Percentiles rank a stretch among this genome's conserved stretches.
phyloP scores from a whole-genome alignment of 2,797 vertebrate genomes.

The Squalus acanthias region DNA sequence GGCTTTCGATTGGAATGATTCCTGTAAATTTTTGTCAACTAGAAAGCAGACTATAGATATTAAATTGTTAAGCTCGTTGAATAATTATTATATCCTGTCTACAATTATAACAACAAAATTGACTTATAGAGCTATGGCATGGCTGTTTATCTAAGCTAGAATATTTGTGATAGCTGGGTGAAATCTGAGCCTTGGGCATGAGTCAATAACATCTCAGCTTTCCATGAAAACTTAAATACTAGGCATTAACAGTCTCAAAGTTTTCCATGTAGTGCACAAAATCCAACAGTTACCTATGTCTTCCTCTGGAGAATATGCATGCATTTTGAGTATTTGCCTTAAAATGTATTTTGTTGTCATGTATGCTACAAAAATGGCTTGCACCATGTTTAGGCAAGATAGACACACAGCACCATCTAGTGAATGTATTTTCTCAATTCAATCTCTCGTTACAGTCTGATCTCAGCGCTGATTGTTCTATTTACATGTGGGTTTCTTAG shows the following conservation, averaged over 20 bases:
- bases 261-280: not conserved
- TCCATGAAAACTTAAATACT: not conserved
- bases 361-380: not conserved
- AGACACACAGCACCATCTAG: constrained; percentile 16
- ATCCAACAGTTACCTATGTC: not conserved
- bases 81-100: not conserved
- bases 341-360: not conserved
- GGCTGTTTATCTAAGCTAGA: not conserved
- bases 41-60: not conserved
- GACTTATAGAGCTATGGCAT: not conserved
- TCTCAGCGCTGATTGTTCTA: not conserved
- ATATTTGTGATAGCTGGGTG: not conserved
- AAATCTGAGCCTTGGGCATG: not conserved
- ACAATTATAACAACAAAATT: not conserved
- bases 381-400: not conserved
- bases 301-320: not conserved
- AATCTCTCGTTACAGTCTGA: not conserved
- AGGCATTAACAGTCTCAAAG: not conserved
- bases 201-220: not conserved
- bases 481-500: not conserved
- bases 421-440: not conserved
- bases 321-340: not conserved
- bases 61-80: not conserved
- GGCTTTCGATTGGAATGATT: not conserved
- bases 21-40: not conserved